Evolutionary conservation across 2,797 vertebrate species (phyloP).

Genomic region (Esox masquinongy): DNA sequence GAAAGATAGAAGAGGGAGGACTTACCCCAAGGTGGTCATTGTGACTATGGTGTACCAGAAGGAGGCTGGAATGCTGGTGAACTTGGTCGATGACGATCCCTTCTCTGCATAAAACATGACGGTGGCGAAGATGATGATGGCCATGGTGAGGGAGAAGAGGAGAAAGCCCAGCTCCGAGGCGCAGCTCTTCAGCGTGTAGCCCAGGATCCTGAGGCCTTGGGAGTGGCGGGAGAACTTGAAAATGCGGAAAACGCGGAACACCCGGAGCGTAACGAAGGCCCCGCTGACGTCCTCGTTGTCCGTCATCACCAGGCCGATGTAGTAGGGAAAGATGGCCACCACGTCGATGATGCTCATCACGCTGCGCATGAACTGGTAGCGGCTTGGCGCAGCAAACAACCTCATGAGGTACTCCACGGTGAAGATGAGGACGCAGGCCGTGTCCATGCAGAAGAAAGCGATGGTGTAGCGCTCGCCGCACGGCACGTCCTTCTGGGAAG

Average conservation of each 20-base stretch:
- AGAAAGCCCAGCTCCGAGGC: slow-evolving; percentile 98
- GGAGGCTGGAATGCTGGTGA: slow-evolving; percentile 98
- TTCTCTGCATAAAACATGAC: slow-evolving; percentile 99
- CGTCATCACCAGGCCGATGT: slow-evolving; percentile 97
- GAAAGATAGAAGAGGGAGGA: slow-evolving; percentile 11
- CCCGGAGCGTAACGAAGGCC: slow-evolving; percentile 93
- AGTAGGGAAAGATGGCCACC: slow-evolving; percentile 97
- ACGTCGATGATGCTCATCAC: slow-evolving; percentile 99
- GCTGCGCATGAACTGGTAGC: slow-evolving; percentile 94
- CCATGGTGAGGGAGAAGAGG: slow-evolving; percentile 99
- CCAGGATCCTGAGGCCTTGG: slow-evolving; percentile 95
- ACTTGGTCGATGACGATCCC: slow-evolving; percentile 97
- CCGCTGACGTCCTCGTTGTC: slow-evolving; percentile 98
- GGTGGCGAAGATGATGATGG: slow-evolving; percentile 99
- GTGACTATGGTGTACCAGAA: slow-evolving; percentile 99
- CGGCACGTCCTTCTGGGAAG: slow-evolving; percentile 90
- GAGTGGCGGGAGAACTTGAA: slow-evolving; percentile 99
- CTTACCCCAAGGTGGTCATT: slow-evolving; percentile 98
- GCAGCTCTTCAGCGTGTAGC: slow-evolving; percentile 98
- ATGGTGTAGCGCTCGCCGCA: slow-evolving; percentile 93
- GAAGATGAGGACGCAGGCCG: slow-evolving; percentile 98
- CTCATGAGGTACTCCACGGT: slow-evolving; percentile 96
- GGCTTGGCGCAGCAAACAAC: slow-evolving; percentile 93
- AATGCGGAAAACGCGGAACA: slow-evolving; percentile 97
- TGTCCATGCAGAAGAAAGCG: slow-evolving; percentile 99